These are phyloP conservation scores for Rhynchonycteris naso DNA, from an alignment of 2,797 vertebrate genomes.

Conservation along the genomic window DNA sequence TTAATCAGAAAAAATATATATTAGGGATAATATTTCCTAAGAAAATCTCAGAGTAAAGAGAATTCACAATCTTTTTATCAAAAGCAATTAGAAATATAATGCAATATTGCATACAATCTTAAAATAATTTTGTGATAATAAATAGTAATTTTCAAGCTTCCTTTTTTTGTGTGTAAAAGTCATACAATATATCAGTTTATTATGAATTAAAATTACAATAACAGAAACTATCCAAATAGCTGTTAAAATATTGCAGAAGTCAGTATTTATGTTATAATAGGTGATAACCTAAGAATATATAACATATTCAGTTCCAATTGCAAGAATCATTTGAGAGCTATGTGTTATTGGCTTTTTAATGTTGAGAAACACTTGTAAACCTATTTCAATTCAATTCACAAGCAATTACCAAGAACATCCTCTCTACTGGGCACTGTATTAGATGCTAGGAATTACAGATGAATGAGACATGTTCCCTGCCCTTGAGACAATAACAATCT, in stretches of 20 bases:
- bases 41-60: not conserved
- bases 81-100: not conserved
- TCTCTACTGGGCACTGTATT: not conserved
- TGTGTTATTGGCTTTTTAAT: slow-evolving; percentile 56
- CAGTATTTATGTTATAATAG: not conserved
- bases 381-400: slow-evolving; percentile 49
- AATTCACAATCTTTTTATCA: not conserved
- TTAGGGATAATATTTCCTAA: not conserved
- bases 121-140: not conserved
- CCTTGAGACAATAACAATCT: not conserved
- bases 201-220: not conserved
- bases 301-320: not conserved
- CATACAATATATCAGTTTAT: not conserved
- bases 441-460: slow-evolving; percentile 19
- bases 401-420: slow-evolving; percentile 17
- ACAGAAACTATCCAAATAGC: not conserved
- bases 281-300: not conserved
- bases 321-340: slow-evolving; percentile 3
- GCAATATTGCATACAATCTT: not conserved
- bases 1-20: not conserved
- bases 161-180: slow-evolving; percentile 17
- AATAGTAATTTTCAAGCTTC: not conserved
- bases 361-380: slow-evolving; percentile 53
- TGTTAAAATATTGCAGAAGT: slow-evolving; percentile 1
- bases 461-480: not conserved